A percentile compares a stretch with the other conserved stretches of the same genome.
These are phyloP conservation scores for Aurelia sp. DNA, from an alignment of 30 jellyfish, hydroid and myxozoan genomes.

Conservation along the genomic window DNA sequence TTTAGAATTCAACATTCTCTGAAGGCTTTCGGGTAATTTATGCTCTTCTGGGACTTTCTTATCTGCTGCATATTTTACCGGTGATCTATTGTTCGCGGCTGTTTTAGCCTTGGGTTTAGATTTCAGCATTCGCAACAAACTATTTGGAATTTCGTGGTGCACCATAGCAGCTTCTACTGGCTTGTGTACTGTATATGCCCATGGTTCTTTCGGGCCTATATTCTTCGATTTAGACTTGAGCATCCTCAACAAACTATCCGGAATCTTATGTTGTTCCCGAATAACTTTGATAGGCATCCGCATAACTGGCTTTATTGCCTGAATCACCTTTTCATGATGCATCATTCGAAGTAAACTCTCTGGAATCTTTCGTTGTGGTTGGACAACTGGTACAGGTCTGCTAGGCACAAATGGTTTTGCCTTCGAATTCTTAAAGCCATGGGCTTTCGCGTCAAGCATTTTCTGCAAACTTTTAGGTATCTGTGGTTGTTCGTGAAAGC, in stretches of 20 bases:
- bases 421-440: background rate
- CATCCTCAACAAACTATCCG: slow-evolving; percentile 1
- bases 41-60: background rate
- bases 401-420: background rate
- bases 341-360: slow-evolving; percentile 40
- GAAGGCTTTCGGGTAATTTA: background rate
- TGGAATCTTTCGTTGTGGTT: slow-evolving; percentile 9
- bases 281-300: background rate
- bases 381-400: background rate
- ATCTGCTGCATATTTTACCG: background rate
- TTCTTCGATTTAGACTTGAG: background rate
- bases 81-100: background rate
- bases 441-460: slow-evolving; percentile 18
- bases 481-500: slow-evolving; percentile 10
- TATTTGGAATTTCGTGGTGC: too few species aligned
- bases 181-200: too few species aligned
- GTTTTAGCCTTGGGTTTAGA: too few species aligned
- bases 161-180: too few species aligned
- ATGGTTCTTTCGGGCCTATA: too few species aligned
- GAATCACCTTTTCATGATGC: background rate
- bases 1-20: background rate
- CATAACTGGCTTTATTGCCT: background rate
- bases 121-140: too few species aligned
- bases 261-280: slow-evolving; percentile 1
- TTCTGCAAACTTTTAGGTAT: slow-evolving; percentile 36